Conservation (phyloP, 2,888 invertebrate genomes). For the Eilema depressum region DNA sequence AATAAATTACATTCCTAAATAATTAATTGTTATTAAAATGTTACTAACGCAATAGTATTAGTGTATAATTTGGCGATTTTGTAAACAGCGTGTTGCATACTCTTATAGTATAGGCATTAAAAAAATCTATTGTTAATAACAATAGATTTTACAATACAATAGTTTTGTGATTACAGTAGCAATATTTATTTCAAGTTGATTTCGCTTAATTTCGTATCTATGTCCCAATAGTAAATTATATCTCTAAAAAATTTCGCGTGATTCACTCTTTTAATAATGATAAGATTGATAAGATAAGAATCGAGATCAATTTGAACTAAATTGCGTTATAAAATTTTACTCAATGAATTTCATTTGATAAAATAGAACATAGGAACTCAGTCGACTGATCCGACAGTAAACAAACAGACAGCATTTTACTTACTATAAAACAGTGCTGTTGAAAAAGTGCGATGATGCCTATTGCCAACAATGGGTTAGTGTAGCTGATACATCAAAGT, state of each 20-base stretch:
- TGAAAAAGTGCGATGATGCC: no score
- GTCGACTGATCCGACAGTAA: no score
- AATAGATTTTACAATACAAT: not conserved
- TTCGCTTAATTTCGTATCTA: not conserved
- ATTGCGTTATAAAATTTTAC: not conserved
- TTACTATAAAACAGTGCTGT: no score
- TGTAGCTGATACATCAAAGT: no score
- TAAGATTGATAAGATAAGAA: not conserved
- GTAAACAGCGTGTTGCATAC: not conserved
- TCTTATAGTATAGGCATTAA: not conserved
- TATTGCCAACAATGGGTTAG: no score
- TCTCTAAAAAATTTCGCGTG: not conserved
- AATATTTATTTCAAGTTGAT: not conserved
- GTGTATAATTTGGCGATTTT: not conserved
- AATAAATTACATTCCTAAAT: not conserved
- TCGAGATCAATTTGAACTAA: no score
- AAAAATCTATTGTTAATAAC: conserved; percentile 3
- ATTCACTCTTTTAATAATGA: not conserved
- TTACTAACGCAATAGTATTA: conserved; percentile 1
- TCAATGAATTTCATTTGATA: not conserved
- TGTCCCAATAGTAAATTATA: not conserved
- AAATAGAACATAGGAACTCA: no score
- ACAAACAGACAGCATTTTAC: no score
- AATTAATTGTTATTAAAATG: not conserved
- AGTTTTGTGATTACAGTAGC: not conserved